Evolutionary conservation across 2,113 vertebrate genomes (phyloP).

Genomic region (Trichomycterus rosablanca): DNA sequence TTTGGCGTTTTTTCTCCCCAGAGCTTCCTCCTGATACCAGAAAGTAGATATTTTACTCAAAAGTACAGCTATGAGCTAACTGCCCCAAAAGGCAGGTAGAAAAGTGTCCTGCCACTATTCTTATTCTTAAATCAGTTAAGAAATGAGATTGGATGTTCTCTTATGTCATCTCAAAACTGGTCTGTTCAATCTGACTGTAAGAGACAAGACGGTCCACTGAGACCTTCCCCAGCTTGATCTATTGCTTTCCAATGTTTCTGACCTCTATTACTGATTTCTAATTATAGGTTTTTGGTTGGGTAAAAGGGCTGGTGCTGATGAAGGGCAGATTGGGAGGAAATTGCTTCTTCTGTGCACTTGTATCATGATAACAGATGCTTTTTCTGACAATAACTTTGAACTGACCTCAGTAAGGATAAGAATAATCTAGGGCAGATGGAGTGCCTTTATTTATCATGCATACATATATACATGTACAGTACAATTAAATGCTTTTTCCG

Average conservation of each 20-base stretch:
- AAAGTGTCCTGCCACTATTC: not conserved
- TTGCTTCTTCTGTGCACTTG: not conserved
- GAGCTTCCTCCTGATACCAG: too few relatives aligned
- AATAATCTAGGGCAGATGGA: too few relatives aligned
- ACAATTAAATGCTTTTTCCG: too few relatives aligned
- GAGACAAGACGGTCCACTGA: not conserved
- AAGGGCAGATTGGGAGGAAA: not conserved
- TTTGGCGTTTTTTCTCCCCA: too few relatives aligned
- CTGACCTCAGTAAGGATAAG: too few relatives aligned
- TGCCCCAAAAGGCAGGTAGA: not conserved
- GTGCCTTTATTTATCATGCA: too few relatives aligned
- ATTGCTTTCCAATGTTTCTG: slow-evolving; percentile 1
- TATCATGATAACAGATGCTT: not conserved
- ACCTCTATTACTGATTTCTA: slow-evolving; percentile 18
- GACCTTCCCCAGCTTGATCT: not conserved
- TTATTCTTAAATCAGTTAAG: not conserved
- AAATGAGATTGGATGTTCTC: slow-evolving; percentile 6
- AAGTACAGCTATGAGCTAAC: not conserved
- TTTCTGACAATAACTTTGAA: slow-evolving; percentile 1
- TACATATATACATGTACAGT: too few relatives aligned
- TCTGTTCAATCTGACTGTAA: slow-evolving; percentile 6
- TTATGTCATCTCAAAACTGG: not conserved
- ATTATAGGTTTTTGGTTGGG: slow-evolving; percentile 13
- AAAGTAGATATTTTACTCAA: not conserved
- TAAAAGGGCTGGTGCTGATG: not conserved